Percentiles rank a stretch among this genome's conserved stretches.
Conservation (phyloP, 2,797 vertebrate genomes). For the Cossypha niveicapilla region DNA sequence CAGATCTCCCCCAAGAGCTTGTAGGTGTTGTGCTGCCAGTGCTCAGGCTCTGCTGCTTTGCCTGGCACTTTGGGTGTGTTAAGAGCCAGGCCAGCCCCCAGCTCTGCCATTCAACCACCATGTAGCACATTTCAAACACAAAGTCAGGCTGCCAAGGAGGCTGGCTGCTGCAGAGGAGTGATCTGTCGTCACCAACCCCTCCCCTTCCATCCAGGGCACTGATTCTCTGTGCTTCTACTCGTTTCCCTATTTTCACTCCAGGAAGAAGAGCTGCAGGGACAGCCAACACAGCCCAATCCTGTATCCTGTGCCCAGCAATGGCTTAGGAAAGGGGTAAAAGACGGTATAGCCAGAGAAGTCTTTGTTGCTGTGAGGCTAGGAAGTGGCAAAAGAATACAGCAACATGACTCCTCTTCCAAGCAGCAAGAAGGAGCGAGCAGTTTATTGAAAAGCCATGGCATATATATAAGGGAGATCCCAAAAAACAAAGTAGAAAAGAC, state of each 20-base stretch:
- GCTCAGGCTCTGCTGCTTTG: background rate
- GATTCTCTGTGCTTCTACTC: background rate
- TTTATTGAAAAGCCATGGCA: no score
- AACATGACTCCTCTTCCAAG: background rate
- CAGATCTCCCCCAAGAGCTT: background rate
- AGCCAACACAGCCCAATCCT: background rate
- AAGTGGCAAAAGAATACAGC: background rate
- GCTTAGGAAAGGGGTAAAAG: background rate
- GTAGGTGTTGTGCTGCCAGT: background rate
- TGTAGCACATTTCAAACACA: background rate
- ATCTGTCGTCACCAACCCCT: background rate
- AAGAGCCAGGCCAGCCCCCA: background rate
- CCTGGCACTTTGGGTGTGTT: background rate
- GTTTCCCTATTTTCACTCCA: background rate
- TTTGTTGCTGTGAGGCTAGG: background rate
- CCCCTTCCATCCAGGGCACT: fast-evolving
- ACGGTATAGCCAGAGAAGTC: background rate
- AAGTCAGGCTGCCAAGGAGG: background rate
- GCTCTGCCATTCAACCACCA: background rate
- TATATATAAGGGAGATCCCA: no score
- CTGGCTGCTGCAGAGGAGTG: background rate
- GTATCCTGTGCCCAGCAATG: fast-evolving
- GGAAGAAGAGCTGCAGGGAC: background rate
- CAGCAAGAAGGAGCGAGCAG: no score
- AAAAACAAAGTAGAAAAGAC: no score